Evolutionary conservation across 2,888 invertebrate species (phyloP).

Genomic region (Athalia rosae): DNA sequence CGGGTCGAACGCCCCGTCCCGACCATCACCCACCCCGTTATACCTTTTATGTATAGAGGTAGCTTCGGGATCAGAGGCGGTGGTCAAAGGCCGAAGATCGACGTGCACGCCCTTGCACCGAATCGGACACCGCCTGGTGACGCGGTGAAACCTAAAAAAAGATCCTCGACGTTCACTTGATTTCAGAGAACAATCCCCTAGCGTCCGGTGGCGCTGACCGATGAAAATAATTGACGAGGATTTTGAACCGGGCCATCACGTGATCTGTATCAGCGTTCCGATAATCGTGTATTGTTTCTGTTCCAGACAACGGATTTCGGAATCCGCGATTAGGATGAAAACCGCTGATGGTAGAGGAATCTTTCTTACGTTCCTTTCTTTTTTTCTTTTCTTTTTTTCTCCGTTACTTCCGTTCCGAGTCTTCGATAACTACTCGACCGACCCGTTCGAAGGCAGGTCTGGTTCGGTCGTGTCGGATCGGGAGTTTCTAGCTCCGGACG

Average conservation of each 20-base stretch:
- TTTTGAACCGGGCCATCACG: constrained; percentile 6
- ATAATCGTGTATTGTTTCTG: background rate
- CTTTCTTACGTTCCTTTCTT: too few species aligned
- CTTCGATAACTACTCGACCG: too few species aligned
- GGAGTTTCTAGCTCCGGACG: background rate
- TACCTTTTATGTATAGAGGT: constrained; percentile 24
- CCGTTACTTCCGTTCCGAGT: too few species aligned
- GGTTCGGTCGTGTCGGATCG: background rate
- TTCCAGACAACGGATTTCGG: background rate
- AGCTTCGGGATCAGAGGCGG: background rate
- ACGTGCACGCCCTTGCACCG: constrained; percentile 19
- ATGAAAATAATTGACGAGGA: constrained; percentile 25
- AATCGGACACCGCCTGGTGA: background rate
- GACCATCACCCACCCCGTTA: background rate
- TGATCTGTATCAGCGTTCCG: background rate
- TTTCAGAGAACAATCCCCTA: constrained; percentile 10
- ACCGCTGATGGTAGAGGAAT: too few species aligned
- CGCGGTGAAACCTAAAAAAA: background rate
- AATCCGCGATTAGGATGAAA: too few species aligned
- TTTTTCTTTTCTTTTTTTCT: too few species aligned
- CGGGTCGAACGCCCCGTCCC: constrained; percentile 22
- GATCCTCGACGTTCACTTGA: background rate
- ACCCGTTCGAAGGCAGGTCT: too few species aligned
- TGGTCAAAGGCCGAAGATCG: constrained; percentile 17
- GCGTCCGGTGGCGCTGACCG: background rate